Conservation (phyloP, 92 coral and sea anemone species). For the Plumapathes pennacea region DNA sequence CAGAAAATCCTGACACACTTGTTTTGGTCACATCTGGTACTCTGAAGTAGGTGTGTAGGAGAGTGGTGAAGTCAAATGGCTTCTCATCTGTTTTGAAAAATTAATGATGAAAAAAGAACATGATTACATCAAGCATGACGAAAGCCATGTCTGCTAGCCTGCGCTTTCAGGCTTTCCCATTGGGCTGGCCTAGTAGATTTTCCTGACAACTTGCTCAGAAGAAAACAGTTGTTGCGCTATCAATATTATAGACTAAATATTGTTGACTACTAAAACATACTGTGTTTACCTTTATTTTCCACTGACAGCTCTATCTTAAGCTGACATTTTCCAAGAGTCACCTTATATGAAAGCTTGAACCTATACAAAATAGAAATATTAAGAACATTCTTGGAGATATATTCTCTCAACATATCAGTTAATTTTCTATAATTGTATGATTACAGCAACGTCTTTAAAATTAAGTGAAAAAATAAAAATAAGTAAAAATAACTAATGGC, state of each 20-base stretch:
- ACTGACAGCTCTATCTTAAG: conserved; percentile 53
- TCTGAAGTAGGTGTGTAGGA: conserved; percentile 85
- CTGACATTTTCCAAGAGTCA: conserved; percentile 64
- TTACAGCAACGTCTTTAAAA: too few relatives aligned
- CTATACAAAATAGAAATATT: conserved; percentile 20
- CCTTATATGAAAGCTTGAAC: conserved; percentile 69
- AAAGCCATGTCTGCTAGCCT: not conserved
- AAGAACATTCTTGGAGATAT: not conserved
- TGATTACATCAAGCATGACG: too few relatives aligned
- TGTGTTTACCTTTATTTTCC: conserved; percentile 76
- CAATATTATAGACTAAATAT: too few relatives aligned
- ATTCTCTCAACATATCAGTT: not conserved
- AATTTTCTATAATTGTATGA: too few relatives aligned
- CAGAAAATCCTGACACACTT: conserved; percentile 73
- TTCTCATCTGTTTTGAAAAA: conserved; percentile 55
- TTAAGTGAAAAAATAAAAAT: too few relatives aligned
- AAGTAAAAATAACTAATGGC: too few relatives aligned
- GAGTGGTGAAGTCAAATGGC: conserved; percentile 83
- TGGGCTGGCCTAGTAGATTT: not conserved
- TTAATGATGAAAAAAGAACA: too few relatives aligned
- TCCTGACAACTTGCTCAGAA: too few relatives aligned
- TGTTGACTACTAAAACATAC: too few relatives aligned
- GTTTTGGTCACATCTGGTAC: conserved; percentile 75
- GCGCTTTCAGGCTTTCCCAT: not conserved
- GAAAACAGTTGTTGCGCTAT: too few relatives aligned